phyloP scores from a whole-genome alignment of 2,888 invertebrate genomes.

The Bhutanitis thaidina region DNA sequence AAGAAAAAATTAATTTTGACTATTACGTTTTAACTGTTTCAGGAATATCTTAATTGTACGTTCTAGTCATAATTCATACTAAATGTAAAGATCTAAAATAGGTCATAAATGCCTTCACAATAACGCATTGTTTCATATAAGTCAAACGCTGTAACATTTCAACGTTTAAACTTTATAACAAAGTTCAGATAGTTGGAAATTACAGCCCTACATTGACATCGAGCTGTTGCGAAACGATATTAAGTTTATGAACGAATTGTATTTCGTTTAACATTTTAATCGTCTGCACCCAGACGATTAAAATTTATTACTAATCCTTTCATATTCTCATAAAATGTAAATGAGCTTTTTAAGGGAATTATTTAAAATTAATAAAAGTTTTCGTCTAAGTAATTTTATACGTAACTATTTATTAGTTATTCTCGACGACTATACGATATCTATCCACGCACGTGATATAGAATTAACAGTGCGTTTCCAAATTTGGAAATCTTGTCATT shows the following conservation, averaged over 20 bases:
- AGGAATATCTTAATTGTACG: too few relatives aligned
- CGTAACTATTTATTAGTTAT: too few relatives aligned
- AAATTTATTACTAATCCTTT: too few relatives aligned
- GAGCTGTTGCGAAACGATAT: constrained; percentile 38
- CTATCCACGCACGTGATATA: neutral
- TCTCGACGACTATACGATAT: too few relatives aligned
- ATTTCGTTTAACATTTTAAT: too few relatives aligned
- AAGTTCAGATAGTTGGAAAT: constrained; percentile 59
- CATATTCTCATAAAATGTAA: too few relatives aligned
- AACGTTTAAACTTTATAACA: constrained; percentile 39
- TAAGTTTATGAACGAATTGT: neutral
- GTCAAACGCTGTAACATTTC: constrained; percentile 48
- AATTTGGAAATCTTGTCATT: neutral
- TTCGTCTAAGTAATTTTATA: too few relatives aligned
- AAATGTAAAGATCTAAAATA: constrained; percentile 16
- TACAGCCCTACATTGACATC: constrained; percentile 37
- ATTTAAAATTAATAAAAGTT: too few relatives aligned
- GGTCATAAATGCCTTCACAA: constrained; percentile 38
- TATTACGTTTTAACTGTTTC: too few relatives aligned
- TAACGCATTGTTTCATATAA: constrained; percentile 51
- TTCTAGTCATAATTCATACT: constrained; percentile 3
- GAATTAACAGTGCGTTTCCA: neutral
- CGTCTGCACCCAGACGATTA: too few relatives aligned
- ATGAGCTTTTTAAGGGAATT: too few relatives aligned
- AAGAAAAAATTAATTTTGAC: too few relatives aligned